Percentiles rank a stretch among this genome's conserved stretches.
Evolutionary conservation across 2,888 invertebrate species (phyloP).

Genomic region (Ophion slaviceki): DNA sequence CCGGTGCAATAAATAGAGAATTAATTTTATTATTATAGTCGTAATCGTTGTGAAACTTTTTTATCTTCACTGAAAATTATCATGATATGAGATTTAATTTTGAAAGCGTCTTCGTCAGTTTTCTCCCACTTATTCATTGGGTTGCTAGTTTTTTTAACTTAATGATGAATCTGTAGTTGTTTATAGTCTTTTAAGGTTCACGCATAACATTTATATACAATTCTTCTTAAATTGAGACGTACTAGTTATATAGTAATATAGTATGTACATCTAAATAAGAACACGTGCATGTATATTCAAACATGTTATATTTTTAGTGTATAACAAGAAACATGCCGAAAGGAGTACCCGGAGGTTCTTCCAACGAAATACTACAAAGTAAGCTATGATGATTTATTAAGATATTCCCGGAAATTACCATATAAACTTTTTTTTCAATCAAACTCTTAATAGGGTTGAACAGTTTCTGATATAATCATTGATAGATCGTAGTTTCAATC

Average conservation of each 20-base stretch:
- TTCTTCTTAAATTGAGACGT: not conserved
- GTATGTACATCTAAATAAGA: not conserved
- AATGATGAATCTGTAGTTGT: constrained; percentile 2
- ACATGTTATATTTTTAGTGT: no score
- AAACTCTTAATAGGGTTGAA: not conserved
- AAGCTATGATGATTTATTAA: constrained; percentile 5
- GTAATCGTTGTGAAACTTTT: constrained; percentile 2
- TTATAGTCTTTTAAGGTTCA: constrained; percentile 5
- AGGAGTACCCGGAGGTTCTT: not conserved
- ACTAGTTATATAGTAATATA: not conserved
- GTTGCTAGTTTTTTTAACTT: constrained; percentile 2
- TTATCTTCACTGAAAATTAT: not conserved
- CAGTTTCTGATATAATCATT: constrained; percentile 1
- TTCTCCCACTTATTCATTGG: not conserved
- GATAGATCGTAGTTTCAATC: constrained; percentile 1
- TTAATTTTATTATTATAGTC: constrained; percentile 2
- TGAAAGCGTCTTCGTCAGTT: constrained; percentile 2
- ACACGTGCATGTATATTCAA: not conserved
- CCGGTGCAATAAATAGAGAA: constrained; percentile 1
- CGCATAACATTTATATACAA: not conserved
- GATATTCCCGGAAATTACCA: not conserved
- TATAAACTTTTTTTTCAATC: not conserved
- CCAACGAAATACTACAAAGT: not conserved
- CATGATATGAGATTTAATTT: not conserved
- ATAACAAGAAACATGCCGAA: no score